Conservation (phyloP, 2,113 vertebrate genomes). For the Rhinopomastus cyanomelas region DNA sequence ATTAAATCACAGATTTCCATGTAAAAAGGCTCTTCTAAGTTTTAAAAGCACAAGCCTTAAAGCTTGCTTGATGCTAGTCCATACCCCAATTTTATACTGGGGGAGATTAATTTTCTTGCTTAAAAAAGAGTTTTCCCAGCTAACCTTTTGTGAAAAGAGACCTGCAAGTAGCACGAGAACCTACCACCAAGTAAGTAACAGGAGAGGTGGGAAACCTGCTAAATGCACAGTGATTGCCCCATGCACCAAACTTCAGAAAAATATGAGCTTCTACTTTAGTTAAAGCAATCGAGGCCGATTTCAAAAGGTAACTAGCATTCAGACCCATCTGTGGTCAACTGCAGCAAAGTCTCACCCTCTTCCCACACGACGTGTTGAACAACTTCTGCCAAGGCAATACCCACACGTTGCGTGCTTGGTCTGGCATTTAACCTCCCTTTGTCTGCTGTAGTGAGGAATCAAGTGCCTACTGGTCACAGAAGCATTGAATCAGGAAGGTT, state of each 20-base stretch:
- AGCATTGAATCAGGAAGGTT: too few relatives aligned
- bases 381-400: background rate
- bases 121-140: background rate
- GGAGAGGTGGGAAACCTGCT: background rate
- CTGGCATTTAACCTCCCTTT: background rate
- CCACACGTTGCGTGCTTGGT: background rate
- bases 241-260: background rate
- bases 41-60: background rate
- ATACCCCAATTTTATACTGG: background rate
- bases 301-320: background rate
- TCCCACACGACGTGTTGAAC: rapidly evolving
- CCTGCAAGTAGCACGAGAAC: background rate
- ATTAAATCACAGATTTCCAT: background rate
- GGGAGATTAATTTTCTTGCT: background rate
- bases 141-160: background rate
- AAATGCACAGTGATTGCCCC: background rate
- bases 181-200: background rate
- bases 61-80: background rate
- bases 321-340: background rate
- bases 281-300: background rate
- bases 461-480: too few relatives aligned
- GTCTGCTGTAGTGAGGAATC: background rate
- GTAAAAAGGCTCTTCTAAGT: background rate
- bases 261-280: background rate
- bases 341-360: background rate